Conservation (phyloP, 2,797 vertebrate genomes). For the Catamblyrhynchus diadema region DNA sequence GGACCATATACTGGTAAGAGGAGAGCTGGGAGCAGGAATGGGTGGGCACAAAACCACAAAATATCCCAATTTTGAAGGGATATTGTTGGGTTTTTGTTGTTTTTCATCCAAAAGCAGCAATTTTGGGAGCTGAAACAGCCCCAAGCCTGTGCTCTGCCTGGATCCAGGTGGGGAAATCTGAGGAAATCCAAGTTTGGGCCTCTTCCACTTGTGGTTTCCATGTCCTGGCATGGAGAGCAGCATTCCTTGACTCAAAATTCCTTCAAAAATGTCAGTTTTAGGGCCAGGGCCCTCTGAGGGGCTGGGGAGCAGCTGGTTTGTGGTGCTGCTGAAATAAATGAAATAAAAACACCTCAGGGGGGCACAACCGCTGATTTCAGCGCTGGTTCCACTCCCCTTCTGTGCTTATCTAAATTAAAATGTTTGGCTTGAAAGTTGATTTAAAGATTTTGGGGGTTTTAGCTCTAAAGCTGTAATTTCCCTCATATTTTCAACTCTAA, state of each 20-base stretch:
- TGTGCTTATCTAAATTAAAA: rapidly evolving
- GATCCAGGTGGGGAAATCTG: not conserved
- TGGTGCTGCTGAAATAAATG: not conserved
- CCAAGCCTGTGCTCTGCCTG: not conserved
- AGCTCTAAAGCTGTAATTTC: not conserved
- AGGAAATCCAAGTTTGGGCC: not conserved
- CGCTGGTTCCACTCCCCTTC: not conserved
- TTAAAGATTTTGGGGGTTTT: not conserved
- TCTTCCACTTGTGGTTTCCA: not conserved
- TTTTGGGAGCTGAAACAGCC: not conserved
- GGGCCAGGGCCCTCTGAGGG: not conserved
- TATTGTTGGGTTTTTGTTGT: not conserved
- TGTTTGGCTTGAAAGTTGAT: not conserved
- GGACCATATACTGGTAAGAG: constrained; percentile 84
- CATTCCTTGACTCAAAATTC: not conserved
- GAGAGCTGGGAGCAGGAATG: not conserved
- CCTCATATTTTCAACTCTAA: too few species aligned
- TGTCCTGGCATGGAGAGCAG: not conserved
- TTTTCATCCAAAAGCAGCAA: not conserved
- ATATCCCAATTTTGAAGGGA: not conserved
- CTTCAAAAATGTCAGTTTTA: not conserved
- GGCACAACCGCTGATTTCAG: not conserved
- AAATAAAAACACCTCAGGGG: not conserved
- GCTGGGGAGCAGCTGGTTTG: not conserved
- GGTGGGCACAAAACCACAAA: not conserved